These are phyloP conservation scores for Crossoptilon crossoptilon DNA, from an alignment of 2,797 vertebrate genomes.

Conservation along the genomic window DNA sequence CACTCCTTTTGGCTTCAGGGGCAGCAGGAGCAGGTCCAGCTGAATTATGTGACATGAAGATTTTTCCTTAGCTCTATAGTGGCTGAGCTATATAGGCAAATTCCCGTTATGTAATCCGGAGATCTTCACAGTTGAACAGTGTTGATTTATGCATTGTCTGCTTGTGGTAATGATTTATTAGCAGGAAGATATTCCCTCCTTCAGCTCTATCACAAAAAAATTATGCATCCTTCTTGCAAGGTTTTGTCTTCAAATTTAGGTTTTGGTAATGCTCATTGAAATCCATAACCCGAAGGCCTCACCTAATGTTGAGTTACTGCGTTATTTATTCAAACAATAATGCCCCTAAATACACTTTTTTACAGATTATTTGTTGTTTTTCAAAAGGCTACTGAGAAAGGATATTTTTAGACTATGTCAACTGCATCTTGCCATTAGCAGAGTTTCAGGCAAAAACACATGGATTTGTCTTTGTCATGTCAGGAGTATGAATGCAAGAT, in stretches of 20 bases:
- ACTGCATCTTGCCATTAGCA: neutral
- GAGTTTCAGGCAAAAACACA: neutral
- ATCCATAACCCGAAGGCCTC: neutral
- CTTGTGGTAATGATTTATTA: neutral
- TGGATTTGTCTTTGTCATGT: neutral
- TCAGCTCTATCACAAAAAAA: neutral
- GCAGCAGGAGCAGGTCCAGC: constrained; percentile 49
- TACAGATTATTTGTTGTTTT: neutral
- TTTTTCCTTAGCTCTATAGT: constrained; percentile 49
- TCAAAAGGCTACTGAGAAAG: neutral
- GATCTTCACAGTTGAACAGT: neutral
- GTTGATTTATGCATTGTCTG: neutral
- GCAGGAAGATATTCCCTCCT: neutral
- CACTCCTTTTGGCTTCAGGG: neutral
- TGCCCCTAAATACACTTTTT: neutral
- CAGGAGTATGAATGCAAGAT: neutral
- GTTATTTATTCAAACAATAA: constrained; percentile 15
- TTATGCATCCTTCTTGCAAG: neutral
- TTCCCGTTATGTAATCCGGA: constrained; percentile 39
- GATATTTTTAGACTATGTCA: constrained; percentile 30
- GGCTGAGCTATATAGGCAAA: constrained; percentile 1
- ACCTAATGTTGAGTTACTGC: neutral
- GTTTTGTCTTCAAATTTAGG: neutral
- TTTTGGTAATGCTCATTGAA: neutral
- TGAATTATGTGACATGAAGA: constrained; percentile 21